Conservation (phyloP, 2,888 invertebrate species). For the Ormyrus rosae region DNA sequence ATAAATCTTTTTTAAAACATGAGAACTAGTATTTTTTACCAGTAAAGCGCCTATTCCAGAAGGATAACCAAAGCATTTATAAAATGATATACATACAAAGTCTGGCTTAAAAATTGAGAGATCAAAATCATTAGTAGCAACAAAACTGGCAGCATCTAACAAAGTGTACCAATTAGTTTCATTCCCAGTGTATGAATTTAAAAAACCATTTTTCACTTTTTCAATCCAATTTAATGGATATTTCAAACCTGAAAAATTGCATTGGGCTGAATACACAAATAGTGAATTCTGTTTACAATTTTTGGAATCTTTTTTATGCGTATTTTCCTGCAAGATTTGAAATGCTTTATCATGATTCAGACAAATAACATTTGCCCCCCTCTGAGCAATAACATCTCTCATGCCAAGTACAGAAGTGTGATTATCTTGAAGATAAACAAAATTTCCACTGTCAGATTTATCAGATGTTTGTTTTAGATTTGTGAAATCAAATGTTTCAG, state of each 20-base stretch:
- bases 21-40: constrained; percentile 82
- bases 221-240: constrained; percentile 87
- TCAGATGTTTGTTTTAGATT: constrained; percentile 42
- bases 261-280: constrained; percentile 93
- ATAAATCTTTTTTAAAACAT: constrained; percentile 83
- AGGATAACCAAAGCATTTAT: constrained; percentile 97
- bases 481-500: constrained; percentile 86
- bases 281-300: constrained; percentile 77
- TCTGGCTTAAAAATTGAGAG: constrained; percentile 86
- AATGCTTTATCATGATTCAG: constrained; percentile 80
- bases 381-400: constrained; percentile 84
- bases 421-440: constrained; percentile 91
- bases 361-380: constrained; percentile 78
- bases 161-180: constrained; percentile 84
- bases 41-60: constrained; percentile 95
- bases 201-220: constrained; percentile 79
- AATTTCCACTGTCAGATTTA: constrained; percentile 77
- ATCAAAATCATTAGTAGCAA: constrained; percentile 87
- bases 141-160: constrained; percentile 91
- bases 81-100: constrained; percentile 95
- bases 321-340: constrained; percentile 72
- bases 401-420: constrained; percentile 97
- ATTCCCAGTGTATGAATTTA: constrained; percentile 75
- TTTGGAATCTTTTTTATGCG: background rate
- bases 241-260: constrained; percentile 95